Evolutionary conservation across 92 coral and sea anemone species (phyloP).

Genomic region (Siderastrea siderea): DNA sequence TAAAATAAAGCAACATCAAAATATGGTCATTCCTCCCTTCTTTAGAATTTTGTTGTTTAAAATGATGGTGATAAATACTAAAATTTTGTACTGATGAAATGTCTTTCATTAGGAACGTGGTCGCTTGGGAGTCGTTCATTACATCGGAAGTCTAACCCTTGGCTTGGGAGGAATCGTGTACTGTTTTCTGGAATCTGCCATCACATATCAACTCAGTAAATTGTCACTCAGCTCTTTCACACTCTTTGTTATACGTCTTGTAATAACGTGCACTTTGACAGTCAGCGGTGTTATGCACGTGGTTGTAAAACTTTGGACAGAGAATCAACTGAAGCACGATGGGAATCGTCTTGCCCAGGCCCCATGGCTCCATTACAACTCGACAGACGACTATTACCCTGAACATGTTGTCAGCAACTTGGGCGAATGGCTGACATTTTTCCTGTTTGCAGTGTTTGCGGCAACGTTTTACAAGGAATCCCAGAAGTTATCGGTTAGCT

Average conservation of each 20-base stretch:
- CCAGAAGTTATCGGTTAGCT: slow-evolving; percentile 63
- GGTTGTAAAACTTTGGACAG: neutral
- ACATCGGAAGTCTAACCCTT: slow-evolving; percentile 62
- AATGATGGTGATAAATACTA: too few species aligned
- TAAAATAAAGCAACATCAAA: too few species aligned
- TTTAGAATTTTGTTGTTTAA: too few species aligned
- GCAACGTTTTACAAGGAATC: slow-evolving; percentile 75
- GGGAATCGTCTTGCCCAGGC: neutral
- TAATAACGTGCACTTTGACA: neutral
- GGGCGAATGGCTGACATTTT: slow-evolving; percentile 84
- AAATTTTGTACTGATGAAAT: too few species aligned
- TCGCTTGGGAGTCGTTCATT: slow-evolving; percentile 41
- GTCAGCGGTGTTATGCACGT: neutral
- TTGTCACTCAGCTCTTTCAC: neutral
- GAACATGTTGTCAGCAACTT: slow-evolving; percentile 84
- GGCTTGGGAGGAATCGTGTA: slow-evolving; percentile 68
- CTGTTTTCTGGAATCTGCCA: slow-evolving; percentile 2
- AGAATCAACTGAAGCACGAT: neutral
- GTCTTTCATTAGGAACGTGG: neutral
- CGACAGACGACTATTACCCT: slow-evolving; percentile 24
- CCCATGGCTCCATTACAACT: neutral
- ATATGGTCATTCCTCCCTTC: too few species aligned
- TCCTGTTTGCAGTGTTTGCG: slow-evolving; percentile 67
- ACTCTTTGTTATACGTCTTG: neutral
- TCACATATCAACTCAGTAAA: neutral